Base-by-base conservation (phyloP, 2,113 vertebrate species). In the Corynorhinus townsendii region DNA sequence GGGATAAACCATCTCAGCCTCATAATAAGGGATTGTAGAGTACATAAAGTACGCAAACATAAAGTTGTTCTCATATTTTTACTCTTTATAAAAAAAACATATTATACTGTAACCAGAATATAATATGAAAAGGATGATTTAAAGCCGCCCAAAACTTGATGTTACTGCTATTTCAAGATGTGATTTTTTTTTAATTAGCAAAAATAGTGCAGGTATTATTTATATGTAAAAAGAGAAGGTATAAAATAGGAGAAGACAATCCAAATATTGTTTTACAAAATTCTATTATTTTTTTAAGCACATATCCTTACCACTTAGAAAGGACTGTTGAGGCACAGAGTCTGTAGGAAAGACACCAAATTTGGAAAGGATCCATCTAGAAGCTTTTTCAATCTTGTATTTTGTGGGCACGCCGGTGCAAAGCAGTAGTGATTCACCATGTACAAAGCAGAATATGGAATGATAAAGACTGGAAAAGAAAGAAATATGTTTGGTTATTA, bases 271-370 rank as follows among this genome's bases (percentile, higher is more conserved):
- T 66, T 64, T 93, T 24, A 89, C 4, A 87, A 83, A 75, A 77
- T 30, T n/a, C 35, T 89, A 38, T 80, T 69, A 40, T 49, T 5
- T 35, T 91, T 45, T 38, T 59, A 43, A 15, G 20, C 17, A 35
- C 20, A 35, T 12, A 77, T 75, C 33, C 98, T 98, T 98, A 98
- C 98, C 98, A 98, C 96, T 98, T 97, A 96, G 96, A 98, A 97
- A 98, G 77, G 90, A 96, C 95, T 83, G 90, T 95, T 95, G 97
- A 97, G 96, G 98, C 98, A 97, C 49, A 49, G 90, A 0, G 43
- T 96, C 96, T 90, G 92, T 95, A 38, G 28, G 85, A 92, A 95
- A 94, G 93, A 68, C 47, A 96, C 89, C 94, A 45, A 77, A 49
- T 84, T 93, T 64, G 75, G 86, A 93, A 97, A 91, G 96, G 96